phyloP scores from a whole-genome alignment of 2,888 invertebrate genomes.

The Apodemia mormo region DNA sequence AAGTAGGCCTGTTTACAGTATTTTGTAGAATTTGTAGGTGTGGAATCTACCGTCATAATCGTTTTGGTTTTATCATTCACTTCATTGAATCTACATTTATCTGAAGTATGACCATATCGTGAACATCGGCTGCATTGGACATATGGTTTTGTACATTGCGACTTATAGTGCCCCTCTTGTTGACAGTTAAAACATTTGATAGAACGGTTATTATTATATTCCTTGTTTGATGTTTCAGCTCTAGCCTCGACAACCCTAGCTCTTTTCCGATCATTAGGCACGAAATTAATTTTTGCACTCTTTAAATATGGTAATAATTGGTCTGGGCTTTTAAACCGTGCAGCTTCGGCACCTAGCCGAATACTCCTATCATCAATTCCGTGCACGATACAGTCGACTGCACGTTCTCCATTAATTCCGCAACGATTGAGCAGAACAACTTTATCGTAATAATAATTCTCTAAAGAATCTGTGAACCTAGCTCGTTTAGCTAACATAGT shows the following conservation, averaged over 20 bases:
- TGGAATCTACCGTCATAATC: not conserved
- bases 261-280: not conserved
- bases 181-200: not conserved
- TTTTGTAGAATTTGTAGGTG: not conserved
- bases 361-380: conserved; percentile 27
- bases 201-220: not conserved
- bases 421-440: conserved; percentile 35
- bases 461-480: conserved; percentile 31
- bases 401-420: not conserved
- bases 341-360: conserved; percentile 25
- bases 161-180: not conserved
- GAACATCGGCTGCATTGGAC: not conserved
- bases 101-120: not conserved
- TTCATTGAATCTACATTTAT: not conserved
- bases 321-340: conserved; percentile 25
- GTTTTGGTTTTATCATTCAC: not conserved
- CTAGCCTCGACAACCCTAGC: not conserved
- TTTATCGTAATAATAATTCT: conserved; percentile 36
- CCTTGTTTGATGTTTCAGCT: not conserved
- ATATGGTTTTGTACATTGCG: not conserved
- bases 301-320: conserved; percentile 26
- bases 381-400: conserved; percentile 24
- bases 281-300: conserved; percentile 17
- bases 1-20: not conserved
- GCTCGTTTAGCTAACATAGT: conserved; percentile 36